These are phyloP conservation scores for Clitarchus hookeri DNA, from an alignment of 2,888 invertebrate species.

Conservation along the genomic window DNA sequence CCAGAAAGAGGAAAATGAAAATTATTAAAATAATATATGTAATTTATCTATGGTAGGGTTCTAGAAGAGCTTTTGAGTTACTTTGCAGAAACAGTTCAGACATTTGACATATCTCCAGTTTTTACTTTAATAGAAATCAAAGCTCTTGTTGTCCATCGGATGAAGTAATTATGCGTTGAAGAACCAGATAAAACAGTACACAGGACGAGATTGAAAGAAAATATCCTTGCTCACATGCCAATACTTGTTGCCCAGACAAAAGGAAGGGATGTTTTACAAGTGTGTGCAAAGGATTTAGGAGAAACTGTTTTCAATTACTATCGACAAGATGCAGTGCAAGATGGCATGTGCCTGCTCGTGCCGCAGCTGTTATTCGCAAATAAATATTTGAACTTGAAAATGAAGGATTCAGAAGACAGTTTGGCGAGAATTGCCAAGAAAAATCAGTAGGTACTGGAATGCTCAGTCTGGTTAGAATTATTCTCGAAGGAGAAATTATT, in stretches of 20 bases:
- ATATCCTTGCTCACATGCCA: neutral
- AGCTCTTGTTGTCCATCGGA: constrained; percentile 4
- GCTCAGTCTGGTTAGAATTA: neutral
- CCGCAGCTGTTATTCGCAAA: neutral
- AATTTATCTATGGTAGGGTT: neutral
- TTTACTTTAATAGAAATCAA: neutral
- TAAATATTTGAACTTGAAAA: neutral
- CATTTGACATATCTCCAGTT: neutral
- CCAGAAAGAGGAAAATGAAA: no score
- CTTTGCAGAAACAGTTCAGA: constrained; percentile 14
- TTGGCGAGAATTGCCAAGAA: neutral
- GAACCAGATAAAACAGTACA: neutral
- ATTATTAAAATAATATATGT: no score
- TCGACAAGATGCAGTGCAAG: neutral
- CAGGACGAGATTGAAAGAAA: neutral
- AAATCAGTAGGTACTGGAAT: neutral
- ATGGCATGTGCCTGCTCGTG: neutral
- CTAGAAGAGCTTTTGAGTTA: constrained; percentile 8
- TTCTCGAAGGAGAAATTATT: neutral
- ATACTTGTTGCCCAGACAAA: neutral
- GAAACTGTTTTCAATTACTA: neutral
- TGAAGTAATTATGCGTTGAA: neutral
- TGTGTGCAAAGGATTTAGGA: neutral
- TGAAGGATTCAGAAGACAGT: neutral
- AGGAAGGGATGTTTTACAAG: no score